phyloP scores from a whole-genome alignment of 2,113 vertebrate species.

The Dipodomys spectabilis region DNA sequence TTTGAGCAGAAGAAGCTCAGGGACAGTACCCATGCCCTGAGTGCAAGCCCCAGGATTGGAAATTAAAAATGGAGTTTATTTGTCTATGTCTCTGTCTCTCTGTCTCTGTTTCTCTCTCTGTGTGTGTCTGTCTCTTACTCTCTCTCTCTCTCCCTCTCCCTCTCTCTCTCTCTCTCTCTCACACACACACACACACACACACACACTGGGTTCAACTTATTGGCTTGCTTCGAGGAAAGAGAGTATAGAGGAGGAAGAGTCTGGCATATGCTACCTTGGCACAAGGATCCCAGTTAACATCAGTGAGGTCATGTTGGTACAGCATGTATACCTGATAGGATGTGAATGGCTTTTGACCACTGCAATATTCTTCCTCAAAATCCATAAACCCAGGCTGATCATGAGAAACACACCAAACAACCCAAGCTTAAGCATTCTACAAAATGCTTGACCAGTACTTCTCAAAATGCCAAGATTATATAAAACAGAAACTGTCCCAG shows the following conservation, averaged over 20 bases:
- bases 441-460: not conserved
- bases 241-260: not conserved
- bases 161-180: too few species aligned
- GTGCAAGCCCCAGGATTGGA: too few species aligned
- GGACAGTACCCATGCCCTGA: too few species aligned
- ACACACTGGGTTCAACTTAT: too few species aligned
- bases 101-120: too few species aligned
- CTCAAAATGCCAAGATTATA: not conserved
- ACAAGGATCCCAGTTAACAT: not conserved
- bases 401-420: not conserved
- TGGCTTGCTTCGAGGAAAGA: not conserved
- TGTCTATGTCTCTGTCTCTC: too few species aligned
- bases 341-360: not conserved
- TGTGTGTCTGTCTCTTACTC: too few species aligned
- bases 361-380: not conserved
- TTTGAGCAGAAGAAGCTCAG: too few species aligned
- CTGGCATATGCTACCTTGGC: not conserved
- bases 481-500: not conserved
- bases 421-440: not conserved
- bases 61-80: too few species aligned
- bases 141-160: too few species aligned
- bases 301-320: not conserved
- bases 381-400: not conserved
- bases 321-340: too few species aligned
- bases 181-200: too few species aligned